Percentiles rank a stretch among this genome's conserved stretches.
Evolutionary conservation across 2,113 vertebrate species (phyloP).

Genomic region (Triplophysa rosa): DNA sequence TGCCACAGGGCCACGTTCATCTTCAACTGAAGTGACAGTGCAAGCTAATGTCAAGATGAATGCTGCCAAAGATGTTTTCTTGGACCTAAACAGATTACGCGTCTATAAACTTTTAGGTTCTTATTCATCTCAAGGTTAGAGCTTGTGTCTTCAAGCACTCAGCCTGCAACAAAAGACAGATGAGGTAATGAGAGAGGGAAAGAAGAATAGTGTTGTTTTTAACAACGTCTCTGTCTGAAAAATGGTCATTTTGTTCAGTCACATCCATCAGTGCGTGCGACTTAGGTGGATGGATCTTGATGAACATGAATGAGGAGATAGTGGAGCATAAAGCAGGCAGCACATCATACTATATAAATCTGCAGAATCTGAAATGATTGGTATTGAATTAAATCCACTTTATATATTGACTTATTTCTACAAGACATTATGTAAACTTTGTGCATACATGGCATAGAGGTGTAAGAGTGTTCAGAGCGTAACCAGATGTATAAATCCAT

Average conservation of each 20-base stretch:
- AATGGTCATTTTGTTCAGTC: slow-evolving; percentile 26
- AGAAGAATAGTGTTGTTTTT: slow-evolving; percentile 45
- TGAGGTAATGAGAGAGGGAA: slow-evolving; percentile 12
- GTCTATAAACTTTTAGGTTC: slow-evolving; percentile 9
- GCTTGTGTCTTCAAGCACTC: slow-evolving; percentile 26
- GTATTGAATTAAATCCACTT: slow-evolving; percentile 24
- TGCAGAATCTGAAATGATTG: neutral
- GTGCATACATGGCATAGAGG: neutral
- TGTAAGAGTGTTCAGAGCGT: neutral
- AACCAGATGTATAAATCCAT: neutral
- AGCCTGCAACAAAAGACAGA: slow-evolving; percentile 15
- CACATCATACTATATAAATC: neutral
- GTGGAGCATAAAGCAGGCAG: neutral
- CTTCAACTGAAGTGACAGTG: slow-evolving; percentile 6
- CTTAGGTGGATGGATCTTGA: neutral
- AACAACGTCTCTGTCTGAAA: slow-evolving; percentile 28
- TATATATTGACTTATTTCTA: slow-evolving; percentile 25
- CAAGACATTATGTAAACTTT: slow-evolving; percentile 3
- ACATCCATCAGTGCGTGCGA: slow-evolving; percentile 37
- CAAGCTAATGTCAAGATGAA: slow-evolving; percentile 36
- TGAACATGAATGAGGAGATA: slow-evolving; percentile 32
- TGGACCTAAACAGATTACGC: slow-evolving; percentile 28
- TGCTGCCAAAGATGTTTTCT: slow-evolving; percentile 33
- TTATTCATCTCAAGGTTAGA: slow-evolving; percentile 41
- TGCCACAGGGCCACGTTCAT: slow-evolving; percentile 5